These are phyloP conservation scores for Dromococcyx pavoninus DNA, from an alignment of 2,797 vertebrate species.

Conservation along the genomic window DNA sequence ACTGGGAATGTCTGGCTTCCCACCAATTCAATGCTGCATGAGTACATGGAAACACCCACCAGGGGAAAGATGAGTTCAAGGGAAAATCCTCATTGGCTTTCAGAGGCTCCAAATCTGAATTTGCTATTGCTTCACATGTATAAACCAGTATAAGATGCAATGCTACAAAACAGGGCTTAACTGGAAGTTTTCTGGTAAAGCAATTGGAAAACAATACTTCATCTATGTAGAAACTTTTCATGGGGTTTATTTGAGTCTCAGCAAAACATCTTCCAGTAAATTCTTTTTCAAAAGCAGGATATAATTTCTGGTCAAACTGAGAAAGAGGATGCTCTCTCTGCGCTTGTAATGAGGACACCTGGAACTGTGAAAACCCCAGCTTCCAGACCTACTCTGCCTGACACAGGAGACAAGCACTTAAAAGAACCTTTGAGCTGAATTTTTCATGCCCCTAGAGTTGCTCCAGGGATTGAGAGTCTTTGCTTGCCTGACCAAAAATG, in stretches of 20 bases:
- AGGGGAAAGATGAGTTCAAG: not conserved
- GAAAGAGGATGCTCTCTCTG: not conserved
- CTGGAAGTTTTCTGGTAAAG: not conserved
- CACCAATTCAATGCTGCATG: not conserved
- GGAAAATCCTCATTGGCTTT: not conserved
- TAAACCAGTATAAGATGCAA: not conserved
- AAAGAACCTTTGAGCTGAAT: not conserved
- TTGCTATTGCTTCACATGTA: not conserved
- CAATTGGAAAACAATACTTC: not conserved
- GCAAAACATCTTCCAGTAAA: not conserved
- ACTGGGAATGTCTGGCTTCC: not conserved
- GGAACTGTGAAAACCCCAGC: not conserved
- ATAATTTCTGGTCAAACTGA: not conserved
- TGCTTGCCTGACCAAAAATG: not conserved
- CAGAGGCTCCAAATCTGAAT: not conserved
- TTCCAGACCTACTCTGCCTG: not conserved
- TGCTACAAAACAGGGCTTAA: not conserved
- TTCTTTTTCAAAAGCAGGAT: not conserved
- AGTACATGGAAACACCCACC: not conserved
- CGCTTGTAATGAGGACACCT: rapidly evolving
- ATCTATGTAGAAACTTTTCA: not conserved
- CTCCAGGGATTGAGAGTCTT: rapidly evolving
- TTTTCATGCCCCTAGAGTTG: not conserved
- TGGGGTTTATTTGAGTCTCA: not conserved
- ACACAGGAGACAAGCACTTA: not conserved